Evolutionary conservation across 2,797 vertebrate genomes (phyloP).

Genomic region (Diplodus puntazzo): DNA sequence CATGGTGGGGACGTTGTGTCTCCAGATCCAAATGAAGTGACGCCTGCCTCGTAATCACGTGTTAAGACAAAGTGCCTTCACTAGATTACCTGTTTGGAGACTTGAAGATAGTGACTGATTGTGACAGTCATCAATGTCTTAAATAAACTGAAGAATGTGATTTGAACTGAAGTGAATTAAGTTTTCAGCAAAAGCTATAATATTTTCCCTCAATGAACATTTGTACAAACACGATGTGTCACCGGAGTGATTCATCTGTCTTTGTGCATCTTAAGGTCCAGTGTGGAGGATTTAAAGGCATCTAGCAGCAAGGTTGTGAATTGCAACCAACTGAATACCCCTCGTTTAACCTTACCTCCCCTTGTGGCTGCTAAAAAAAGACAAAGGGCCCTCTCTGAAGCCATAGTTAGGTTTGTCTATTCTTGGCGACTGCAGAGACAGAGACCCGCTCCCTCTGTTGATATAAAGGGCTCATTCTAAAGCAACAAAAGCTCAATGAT

Average conservation of each 20-base stretch:
- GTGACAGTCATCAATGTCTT: conserved; percentile 46
- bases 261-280: conserved; percentile 23
- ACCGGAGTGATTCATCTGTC: conserved; percentile 25
- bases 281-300: no score
- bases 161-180: conserved; percentile 42
- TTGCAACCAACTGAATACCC: no score
- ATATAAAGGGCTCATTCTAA: no score
- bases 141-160: conserved; percentile 61
- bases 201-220: conserved; percentile 22
- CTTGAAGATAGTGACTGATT: conserved; percentile 66
- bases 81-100: conserved; percentile 72
- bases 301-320: no score
- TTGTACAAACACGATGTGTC: conserved; percentile 40
- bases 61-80: conserved; percentile 82
- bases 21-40: conserved; percentile 51
- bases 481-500: no score
- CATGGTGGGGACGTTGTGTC: conserved; percentile 40
- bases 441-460: no score
- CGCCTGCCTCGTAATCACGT: conserved; percentile 69
- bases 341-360: no score
- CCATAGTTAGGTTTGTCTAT: no score
- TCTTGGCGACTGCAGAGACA: no score
- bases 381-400: no score
- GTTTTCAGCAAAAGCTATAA: conserved; percentile 27
- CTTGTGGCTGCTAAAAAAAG: no score